Conservation (phyloP, 2,797 vertebrate genomes). For the Iguana delicatissima region DNA sequence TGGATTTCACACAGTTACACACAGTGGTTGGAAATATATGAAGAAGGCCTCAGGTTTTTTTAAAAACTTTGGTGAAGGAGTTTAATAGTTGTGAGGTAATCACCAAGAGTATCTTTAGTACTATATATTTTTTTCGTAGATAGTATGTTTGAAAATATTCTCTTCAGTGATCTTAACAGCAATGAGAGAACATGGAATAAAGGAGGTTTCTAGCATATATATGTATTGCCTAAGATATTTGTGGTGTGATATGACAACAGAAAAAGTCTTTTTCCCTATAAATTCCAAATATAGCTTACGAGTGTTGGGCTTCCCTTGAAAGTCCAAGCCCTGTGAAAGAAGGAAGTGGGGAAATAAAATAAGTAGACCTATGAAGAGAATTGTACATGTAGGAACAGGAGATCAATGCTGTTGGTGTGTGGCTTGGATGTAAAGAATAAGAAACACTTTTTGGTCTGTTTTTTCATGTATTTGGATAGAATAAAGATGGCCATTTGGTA, state of each 20-base stretch:
- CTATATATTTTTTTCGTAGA: background rate
- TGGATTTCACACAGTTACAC: no score
- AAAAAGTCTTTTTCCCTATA: background rate
- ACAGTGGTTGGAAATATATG: background rate
- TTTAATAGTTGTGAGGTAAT: background rate
- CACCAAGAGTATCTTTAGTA: background rate
- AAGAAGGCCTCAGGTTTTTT: background rate
- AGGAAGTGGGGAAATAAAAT: no score
- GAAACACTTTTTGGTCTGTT: background rate
- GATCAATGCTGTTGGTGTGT: background rate
- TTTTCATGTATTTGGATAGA: background rate
- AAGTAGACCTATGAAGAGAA: background rate
- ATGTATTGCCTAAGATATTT: background rate
- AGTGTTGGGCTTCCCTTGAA: background rate
- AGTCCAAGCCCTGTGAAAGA: background rate
- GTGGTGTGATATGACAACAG: background rate
- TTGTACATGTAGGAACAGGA: background rate
- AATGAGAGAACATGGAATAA: background rate
- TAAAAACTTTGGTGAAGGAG: background rate
- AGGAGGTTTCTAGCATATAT: background rate
- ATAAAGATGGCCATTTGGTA: background rate
- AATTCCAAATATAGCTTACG: background rate
- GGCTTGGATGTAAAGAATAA: background rate
- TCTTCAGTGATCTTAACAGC: background rate
- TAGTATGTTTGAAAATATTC: background rate